These are phyloP conservation scores for Rissa tridactyla DNA, from an alignment of 2,113 vertebrate genomes.

Conservation along the genomic window DNA sequence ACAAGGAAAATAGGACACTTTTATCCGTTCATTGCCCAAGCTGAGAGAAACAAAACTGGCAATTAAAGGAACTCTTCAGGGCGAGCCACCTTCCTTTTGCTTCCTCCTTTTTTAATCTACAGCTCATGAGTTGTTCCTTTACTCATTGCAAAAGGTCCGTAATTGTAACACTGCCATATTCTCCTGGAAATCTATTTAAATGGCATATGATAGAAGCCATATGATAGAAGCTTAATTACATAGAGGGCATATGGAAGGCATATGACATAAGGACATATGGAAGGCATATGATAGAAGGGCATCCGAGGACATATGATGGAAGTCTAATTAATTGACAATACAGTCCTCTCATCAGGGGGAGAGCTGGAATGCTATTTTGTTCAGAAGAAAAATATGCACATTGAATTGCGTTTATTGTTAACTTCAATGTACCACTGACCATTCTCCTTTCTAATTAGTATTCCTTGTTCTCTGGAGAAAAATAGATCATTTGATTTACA, in stretches of 20 bases:
- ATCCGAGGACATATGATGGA: conserved; percentile 68
- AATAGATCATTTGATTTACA: neutral
- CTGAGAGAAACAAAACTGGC: neutral
- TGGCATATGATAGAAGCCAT: conserved; percentile 70
- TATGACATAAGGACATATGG: conserved; percentile 70
- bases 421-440: neutral
- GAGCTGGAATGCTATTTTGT: conserved; percentile 66
- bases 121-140: conserved; percentile 13
- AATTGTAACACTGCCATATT: conserved; percentile 53
- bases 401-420: conserved; percentile 7
- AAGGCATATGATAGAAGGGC: conserved; percentile 69
- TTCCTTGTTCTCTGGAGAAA: neutral
- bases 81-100: neutral
- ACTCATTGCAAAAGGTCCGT: conserved; percentile 36
- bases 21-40: neutral
- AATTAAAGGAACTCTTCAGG: neutral
- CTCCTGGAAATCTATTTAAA: conserved; percentile 62
- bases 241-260: conserved; percentile 70
- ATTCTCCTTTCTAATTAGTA: neutral
- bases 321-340: conserved; percentile 70
- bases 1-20: neutral
- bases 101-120: neutral
- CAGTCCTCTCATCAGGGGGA: conserved; percentile 56
- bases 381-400: conserved; percentile 45
- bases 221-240: conserved; percentile 70